Evolutionary conservation across 1,140 invertebrate genomes (phyloP).

Genomic region (Scaptomyza hsui): DNA sequence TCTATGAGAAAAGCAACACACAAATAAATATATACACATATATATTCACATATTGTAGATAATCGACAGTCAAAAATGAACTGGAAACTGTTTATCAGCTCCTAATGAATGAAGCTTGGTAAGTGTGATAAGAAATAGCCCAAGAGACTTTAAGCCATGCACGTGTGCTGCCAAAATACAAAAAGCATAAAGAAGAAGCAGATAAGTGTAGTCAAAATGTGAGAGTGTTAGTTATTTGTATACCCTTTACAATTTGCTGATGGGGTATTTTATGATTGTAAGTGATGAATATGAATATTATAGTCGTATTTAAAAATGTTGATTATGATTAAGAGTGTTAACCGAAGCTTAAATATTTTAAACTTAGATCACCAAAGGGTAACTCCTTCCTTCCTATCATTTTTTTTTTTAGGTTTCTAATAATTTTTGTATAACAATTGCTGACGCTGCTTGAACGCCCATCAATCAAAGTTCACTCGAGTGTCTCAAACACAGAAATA

Average conservation of each 20-base stretch:
- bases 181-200: slow-evolving; percentile 8
- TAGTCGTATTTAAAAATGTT: too few species aligned
- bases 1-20: slow-evolving; percentile 34
- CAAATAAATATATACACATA: too few species aligned
- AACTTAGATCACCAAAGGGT: too few species aligned
- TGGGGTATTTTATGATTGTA: neutral
- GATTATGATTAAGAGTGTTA: neutral
- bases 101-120: slow-evolving; percentile 60
- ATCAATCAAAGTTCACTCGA: slow-evolving; percentile 66
- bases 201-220: slow-evolving; percentile 5
- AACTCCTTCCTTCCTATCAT: neutral
- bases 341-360: too few species aligned
- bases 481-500: slow-evolving; percentile 64
- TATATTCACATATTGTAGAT: slow-evolving; percentile 40
- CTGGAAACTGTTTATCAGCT: slow-evolving; percentile 60
- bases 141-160: slow-evolving; percentile 34
- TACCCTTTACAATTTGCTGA: neutral
- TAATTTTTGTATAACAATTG: slow-evolving; percentile 48
- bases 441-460: slow-evolving; percentile 60
- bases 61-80: slow-evolving; percentile 51
- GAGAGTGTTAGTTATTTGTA: slow-evolving; percentile 4
- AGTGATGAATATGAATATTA: too few species aligned
- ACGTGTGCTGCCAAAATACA: slow-evolving; percentile 50
- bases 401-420: slow-evolving; percentile 4
- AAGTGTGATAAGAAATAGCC: slow-evolving; percentile 55